Conservation (phyloP, 1,140 invertebrate species). For the Drosophila parvula region DNA sequence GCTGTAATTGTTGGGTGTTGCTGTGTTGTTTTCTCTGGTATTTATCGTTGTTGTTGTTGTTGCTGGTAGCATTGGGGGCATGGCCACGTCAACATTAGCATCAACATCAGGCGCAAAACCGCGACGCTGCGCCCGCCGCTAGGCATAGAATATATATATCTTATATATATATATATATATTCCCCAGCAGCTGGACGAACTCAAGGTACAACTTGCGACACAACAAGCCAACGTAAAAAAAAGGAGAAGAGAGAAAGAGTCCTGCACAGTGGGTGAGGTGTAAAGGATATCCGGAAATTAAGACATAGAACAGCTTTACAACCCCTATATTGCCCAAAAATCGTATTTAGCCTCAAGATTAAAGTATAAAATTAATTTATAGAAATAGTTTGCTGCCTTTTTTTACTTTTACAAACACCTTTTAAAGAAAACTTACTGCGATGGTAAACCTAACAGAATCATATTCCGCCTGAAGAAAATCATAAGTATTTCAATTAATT, state of each 20-base stretch:
- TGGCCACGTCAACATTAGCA: constrained; percentile 53
- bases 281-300: no score
- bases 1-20: not conserved
- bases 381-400: not conserved
- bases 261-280: not conserved
- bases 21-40: constrained; percentile 1
- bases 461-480: not conserved
- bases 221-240: constrained; percentile 6
- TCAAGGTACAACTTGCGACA: constrained; percentile 39
- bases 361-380: not conserved
- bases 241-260: constrained; percentile 3
- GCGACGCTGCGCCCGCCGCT: constrained; percentile 35
- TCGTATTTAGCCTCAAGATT: no score
- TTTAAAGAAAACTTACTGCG: not conserved
- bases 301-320: no score
- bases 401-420: not conserved
- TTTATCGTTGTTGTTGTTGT: constrained; percentile 1
- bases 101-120: constrained; percentile 46
- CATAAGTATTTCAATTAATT: no score
- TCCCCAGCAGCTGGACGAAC: constrained; percentile 54
- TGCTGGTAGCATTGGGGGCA: constrained; percentile 6
- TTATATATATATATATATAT: not conserved
- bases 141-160: constrained; percentile 48
- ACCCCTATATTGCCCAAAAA: no score
- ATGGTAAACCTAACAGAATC: not conserved